Evolutionary conservation across 2,113 vertebrate genomes (phyloP), one percentile per base, ranked within the genome.

Genomic region (Ameiurus melas): DNA sequence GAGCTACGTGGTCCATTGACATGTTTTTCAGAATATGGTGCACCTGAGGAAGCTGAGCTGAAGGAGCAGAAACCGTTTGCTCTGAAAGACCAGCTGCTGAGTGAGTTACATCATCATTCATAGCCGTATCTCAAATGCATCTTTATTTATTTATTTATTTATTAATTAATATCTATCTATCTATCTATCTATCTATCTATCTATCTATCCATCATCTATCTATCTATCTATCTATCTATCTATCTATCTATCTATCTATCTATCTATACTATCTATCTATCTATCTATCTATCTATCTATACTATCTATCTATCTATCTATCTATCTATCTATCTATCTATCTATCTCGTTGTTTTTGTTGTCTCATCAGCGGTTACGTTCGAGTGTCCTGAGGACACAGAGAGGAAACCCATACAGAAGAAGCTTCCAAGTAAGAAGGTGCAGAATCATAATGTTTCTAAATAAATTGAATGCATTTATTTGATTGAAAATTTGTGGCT

Each of bases 71-170:
- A 95, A 85, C 95, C 97, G 0, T 95, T 95, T 62, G 93, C 96
- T 6, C 94, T 99, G 71, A 99, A 97, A 91, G 97, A 97, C 75
- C 97, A 98, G 88, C 94, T 99, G 64, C 91, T 99, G n/a, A 96
- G 98, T 99, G 92, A 97, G 97, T 93, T 79, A n/a, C 84, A 1
- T 60, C 39, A 0, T 47, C 30, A 36, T 22, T 6, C 19, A 4
- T 14, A 85, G 25, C 70, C 1, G 1, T 8, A 17, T 81, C 64
- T 22, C 9, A 51, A 33, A 70, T 22, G 16, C n/a, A 1, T 3
- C 27, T 66, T 51, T 85, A 5, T n/a, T n/a, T n/a, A n/a, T n/a
- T n/a, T n/a, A n/a, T n/a, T n/a, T n/a, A n/a, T n/a, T n/a, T n/a
- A n/a, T n/a, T 47, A 47, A 47, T 7, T 47, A 47, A 47, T n/a